phyloP scores from a whole-genome alignment of 2,113 vertebrate genomes.

The Haemorhous mexicanus region DNA sequence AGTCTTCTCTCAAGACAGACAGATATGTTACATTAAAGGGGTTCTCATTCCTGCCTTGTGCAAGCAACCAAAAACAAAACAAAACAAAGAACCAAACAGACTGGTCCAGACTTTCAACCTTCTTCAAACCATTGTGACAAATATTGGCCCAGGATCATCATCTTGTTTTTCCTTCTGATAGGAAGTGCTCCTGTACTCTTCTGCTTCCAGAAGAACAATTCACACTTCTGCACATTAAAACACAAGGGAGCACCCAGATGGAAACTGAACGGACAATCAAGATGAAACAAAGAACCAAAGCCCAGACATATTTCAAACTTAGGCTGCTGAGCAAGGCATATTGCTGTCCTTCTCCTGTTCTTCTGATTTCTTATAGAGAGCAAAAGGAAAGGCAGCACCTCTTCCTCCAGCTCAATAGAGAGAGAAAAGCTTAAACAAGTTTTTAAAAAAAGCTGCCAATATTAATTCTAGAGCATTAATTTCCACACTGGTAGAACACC shows the following conservation, averaged over 20 bases:
- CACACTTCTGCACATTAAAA: not conserved
- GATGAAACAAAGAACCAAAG: not conserved
- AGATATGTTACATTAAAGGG: not conserved
- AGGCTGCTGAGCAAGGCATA: not conserved
- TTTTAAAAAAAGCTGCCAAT: rapidly evolving
- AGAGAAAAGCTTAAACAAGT: not conserved
- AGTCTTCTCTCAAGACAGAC: not conserved
- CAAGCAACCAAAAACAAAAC: not conserved
- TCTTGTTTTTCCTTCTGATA: not conserved
- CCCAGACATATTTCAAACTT: not conserved
- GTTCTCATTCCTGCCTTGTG: not conserved
- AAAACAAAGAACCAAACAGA: not conserved
- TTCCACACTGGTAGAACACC: not conserved
- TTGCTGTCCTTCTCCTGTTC: not conserved
- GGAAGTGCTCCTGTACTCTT: not conserved
- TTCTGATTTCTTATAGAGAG: not conserved
- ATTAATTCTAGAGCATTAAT: not conserved
- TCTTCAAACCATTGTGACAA: not conserved
- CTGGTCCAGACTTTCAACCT: not conserved
- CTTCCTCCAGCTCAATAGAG: not conserved
- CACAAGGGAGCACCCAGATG: not conserved
- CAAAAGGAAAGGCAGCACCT: not conserved
- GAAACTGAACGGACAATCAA: not conserved
- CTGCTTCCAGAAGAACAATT: not conserved
- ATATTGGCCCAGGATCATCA: not conserved